Conservation (phyloP, 2,113 vertebrate genomes). For the Corapipo altera region DNA sequence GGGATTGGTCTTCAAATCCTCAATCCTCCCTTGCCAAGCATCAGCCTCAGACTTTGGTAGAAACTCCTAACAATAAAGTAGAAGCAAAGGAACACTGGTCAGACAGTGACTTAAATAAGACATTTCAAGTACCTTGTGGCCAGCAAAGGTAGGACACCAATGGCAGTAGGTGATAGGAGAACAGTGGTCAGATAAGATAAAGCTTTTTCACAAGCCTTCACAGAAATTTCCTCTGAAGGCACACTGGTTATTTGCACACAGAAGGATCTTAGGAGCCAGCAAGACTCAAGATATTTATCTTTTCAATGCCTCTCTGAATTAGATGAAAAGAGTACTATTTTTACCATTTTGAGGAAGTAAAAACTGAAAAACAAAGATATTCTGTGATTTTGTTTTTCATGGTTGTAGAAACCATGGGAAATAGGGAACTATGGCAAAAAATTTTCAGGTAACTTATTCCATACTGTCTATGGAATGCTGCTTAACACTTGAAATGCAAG, state of each 20-base stretch:
- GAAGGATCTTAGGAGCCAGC: background rate
- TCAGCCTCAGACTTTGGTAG: background rate
- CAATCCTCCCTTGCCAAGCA: background rate
- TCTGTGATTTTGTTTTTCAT: background rate
- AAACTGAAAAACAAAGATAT: background rate
- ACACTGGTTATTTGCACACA: background rate
- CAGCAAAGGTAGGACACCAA: background rate
- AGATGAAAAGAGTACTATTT: background rate
- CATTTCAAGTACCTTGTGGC: no score
- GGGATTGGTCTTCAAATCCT: background rate
- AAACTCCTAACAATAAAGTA: background rate
- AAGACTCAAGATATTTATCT: background rate
- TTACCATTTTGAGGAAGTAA: background rate
- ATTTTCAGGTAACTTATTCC: background rate
- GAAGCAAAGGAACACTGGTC: accelerated
- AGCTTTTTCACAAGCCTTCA: background rate
- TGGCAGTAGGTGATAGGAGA: accelerated
- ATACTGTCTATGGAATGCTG: accelerated
- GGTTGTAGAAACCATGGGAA: background rate
- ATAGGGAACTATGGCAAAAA: background rate
- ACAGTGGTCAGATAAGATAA: background rate
- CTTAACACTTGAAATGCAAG: background rate
- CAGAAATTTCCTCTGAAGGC: background rate
- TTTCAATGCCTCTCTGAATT: background rate
- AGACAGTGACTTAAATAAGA: background rate